Evolutionary conservation across 2,113 vertebrate genomes (phyloP).

Genomic region (Megaceryle maxima): DNA sequence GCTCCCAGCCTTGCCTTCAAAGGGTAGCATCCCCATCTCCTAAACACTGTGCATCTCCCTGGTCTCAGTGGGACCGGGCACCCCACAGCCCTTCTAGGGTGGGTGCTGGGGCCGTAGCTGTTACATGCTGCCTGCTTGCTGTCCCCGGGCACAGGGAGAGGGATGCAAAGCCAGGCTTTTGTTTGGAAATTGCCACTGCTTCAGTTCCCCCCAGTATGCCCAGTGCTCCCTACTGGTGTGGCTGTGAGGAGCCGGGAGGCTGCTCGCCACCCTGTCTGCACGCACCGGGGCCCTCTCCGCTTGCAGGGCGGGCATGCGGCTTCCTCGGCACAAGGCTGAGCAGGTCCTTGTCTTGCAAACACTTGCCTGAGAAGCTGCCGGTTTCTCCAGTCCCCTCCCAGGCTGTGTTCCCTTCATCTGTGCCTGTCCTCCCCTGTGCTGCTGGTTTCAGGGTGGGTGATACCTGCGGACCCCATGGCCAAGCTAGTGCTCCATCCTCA

Average conservation of each 20-base stretch:
- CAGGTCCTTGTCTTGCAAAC: background rate
- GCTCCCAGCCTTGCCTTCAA: background rate
- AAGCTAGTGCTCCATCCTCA: fast-evolving
- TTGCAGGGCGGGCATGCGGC: background rate
- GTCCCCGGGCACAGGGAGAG: background rate
- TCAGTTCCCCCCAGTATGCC: background rate
- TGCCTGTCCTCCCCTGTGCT: background rate
- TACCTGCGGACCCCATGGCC: no score
- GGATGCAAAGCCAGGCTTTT: background rate
- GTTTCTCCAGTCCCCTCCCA: background rate
- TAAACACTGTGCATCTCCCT: fast-evolving
- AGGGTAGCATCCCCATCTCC: background rate
- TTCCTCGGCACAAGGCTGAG: background rate
- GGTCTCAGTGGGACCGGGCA: background rate
- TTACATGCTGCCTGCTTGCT: background rate
- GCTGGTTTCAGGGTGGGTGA: background rate
- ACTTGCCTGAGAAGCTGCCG: background rate
- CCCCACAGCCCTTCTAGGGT: background rate
- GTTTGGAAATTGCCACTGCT: fast-evolving
- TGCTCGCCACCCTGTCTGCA: background rate
- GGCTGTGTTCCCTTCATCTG: background rate
- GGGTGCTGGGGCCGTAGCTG: background rate
- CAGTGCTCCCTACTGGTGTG: background rate
- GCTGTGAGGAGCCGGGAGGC: background rate
- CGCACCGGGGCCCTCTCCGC: background rate